Evolutionary conservation across 2,797 vertebrate genomes (phyloP), one percentile per base, ranked within the genome.

Genomic region (Pangasius mekongensis): DNA sequence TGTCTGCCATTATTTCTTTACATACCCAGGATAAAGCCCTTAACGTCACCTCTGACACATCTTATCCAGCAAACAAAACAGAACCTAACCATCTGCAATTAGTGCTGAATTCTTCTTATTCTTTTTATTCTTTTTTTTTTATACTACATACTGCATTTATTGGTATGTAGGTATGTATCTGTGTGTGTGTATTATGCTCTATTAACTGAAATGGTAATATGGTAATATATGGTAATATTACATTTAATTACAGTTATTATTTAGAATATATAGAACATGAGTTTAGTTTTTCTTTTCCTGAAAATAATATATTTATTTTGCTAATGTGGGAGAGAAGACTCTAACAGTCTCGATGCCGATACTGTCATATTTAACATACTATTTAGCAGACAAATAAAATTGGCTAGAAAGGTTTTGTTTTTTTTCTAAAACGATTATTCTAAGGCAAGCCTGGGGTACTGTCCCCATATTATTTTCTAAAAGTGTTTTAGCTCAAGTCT

Each of bases 391-490:
- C 16, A 22, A 33, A 80, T 33, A 56, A 58, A 33, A 56, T 4
- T 9, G 76, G 2, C 11, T 1, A 27, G 33, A 27, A 82, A 62
- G 7, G 0, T 30, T 39, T 39, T 4, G 24, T 13, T 36, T 39
- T 11, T 11, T 24, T 36, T 1, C 10, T 30, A 4, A 80, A 80
- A 30, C 3, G 18, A 20, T 54, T 33, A 16, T 56, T 18, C 8
- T 0, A 11, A 36, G 36, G 64, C 39, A 52, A 83, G 14, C 39
- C 33, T 82, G 22, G 2, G 43, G 13, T 7, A 62, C 6, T 83
- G 62, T 66, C 16, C 43, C 13, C 43, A 36, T 64, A 16, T 62
- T 64, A 71, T 71, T 83, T 43, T 73, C 24, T 71, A 87, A 87
- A 83, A 47, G 7, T 14, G n/a, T 33, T 69, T 67, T 52, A 67